A percentile compares a stretch with the other conserved stretches of the same genome.
phyloP scores from a whole-genome alignment of 2,888 invertebrate species.

The Leptopterna dolabrata region DNA sequence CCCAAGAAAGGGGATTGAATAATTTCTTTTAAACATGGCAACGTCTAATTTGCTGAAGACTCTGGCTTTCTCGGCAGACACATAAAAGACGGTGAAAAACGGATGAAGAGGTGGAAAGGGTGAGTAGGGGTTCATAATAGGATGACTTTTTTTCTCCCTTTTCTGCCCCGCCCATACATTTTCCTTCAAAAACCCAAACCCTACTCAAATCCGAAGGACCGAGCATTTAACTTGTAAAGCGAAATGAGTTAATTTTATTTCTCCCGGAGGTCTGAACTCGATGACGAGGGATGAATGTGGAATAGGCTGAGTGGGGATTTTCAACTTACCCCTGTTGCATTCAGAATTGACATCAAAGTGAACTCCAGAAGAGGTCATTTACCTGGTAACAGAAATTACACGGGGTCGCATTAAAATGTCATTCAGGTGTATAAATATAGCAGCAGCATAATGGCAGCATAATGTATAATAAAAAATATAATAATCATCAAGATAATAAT shows the following conservation, averaged over 20 bases:
- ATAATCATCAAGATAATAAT: too few relatives aligned
- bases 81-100: background rate
- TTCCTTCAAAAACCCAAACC: background rate
- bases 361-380: background rate
- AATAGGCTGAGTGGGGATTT: background rate
- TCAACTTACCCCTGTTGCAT: background rate
- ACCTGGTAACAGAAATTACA: background rate
- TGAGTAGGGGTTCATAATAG: background rate
- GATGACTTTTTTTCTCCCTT: background rate
- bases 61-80: background rate
- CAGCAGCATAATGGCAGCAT: too few relatives aligned
- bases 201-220: background rate
- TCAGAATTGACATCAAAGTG: background rate
- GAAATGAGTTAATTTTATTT: background rate
- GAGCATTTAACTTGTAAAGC: background rate
- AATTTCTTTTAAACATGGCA: slow-evolving; percentile 6
- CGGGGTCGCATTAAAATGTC: too few relatives aligned
- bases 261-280: background rate
- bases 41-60: slow-evolving; percentile 8
- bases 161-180: too few relatives aligned
- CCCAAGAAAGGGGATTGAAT: background rate
- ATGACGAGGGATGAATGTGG: background rate
- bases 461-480: too few relatives aligned
- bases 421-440: too few relatives aligned
- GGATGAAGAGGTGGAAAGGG: background rate